phyloP scores from a whole-genome alignment of 2,888 invertebrate species.

The Junonia oenone region DNA sequence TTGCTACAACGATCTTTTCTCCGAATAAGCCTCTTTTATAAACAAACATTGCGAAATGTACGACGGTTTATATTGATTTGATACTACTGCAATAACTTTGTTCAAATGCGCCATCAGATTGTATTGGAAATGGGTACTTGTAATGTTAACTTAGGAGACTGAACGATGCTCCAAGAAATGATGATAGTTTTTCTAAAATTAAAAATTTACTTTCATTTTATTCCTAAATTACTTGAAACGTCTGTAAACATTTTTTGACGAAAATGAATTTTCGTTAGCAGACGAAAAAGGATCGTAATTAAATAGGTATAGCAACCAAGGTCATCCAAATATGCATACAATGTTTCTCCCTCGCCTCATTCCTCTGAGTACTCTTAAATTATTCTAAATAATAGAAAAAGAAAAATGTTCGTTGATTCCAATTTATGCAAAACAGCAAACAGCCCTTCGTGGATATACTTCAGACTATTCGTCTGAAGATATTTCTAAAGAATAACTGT shows the following conservation, averaged over 20 bases:
- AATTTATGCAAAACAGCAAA: constrained; percentile 15
- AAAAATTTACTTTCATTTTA: no score
- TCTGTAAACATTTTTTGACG: no score
- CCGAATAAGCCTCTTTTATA: constrained; percentile 22
- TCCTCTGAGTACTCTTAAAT: constrained; percentile 16
- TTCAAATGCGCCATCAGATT: not conserved
- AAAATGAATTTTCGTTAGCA: no score
- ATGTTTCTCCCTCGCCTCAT: constrained; percentile 40
- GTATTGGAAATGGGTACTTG: not conserved
- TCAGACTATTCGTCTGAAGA: constrained; percentile 9
- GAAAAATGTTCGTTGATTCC: constrained; percentile 12
- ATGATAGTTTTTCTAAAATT: no score
- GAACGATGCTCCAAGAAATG: no score
- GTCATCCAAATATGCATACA: constrained; percentile 45
- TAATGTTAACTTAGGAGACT: no score
- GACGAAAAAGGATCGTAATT: constrained; percentile 52
- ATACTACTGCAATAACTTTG: not conserved
- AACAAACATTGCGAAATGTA: constrained; percentile 28
- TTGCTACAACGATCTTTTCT: constrained; percentile 60
- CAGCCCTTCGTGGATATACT: constrained; percentile 9
- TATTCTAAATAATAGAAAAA: constrained; percentile 5
- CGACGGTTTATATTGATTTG: not conserved
- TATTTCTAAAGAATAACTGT: constrained; percentile 9
- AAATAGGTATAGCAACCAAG: constrained; percentile 56
- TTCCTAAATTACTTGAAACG: no score